phyloP scores from a whole-genome alignment of 2,113 vertebrate species.

The Cryptotis parvus region DNA sequence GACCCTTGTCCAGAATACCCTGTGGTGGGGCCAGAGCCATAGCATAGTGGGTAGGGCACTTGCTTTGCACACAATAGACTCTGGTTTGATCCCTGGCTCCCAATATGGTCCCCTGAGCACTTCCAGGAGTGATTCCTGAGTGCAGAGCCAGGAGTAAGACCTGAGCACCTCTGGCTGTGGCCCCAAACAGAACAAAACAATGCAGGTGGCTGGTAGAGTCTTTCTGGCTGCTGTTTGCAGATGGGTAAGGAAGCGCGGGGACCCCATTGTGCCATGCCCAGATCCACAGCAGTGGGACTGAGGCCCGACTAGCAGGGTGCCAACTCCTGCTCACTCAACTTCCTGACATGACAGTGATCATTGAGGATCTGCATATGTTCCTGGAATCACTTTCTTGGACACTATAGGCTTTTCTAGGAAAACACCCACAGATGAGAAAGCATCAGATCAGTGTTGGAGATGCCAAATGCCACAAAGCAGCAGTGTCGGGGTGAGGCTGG shows the following conservation, averaged over 20 bases:
- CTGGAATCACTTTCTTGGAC: slow-evolving; percentile 56
- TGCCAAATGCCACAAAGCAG: slow-evolving; percentile 21
- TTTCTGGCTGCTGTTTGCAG: no score
- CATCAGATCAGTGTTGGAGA: neutral
- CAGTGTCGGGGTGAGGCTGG: neutral
- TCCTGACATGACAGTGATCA: neutral
- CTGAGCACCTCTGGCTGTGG: no score
- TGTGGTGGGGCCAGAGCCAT: no score
- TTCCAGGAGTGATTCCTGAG: no score
- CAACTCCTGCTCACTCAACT: neutral
- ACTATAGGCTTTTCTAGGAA: slow-evolving; percentile 55
- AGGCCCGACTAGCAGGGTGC: neutral
- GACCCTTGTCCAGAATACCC: neutral
- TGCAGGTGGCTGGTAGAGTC: neutral
- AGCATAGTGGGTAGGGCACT: no score
- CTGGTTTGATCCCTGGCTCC: no score
- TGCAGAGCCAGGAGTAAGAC: no score
- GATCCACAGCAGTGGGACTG: neutral
- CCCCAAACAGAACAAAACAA: neutral
- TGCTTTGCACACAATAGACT: no score
- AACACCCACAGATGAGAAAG: slow-evolving; percentile 58
- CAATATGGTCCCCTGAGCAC: no score
- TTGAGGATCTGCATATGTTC: neutral
- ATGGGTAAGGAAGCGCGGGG: no score
- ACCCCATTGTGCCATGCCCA: neutral